A percentile compares a stretch with the other conserved stretches of the same genome.
Evolutionary conservation across 2,797 vertebrate species (phyloP).

Genomic region (Etheostoma perlongum): DNA sequence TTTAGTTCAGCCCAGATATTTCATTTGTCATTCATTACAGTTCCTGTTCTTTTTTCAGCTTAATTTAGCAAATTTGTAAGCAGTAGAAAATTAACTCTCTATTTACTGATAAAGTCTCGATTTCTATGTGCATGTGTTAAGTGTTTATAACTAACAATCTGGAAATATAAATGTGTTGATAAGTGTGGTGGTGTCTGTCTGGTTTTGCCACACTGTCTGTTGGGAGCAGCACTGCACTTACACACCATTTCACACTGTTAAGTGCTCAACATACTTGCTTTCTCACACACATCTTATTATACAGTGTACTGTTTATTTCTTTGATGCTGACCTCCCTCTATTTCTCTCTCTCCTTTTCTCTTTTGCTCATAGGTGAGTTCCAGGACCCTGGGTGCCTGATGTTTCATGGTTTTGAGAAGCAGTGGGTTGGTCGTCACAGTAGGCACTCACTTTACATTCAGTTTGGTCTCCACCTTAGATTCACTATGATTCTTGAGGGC

Average conservation of each 20-base stretch:
- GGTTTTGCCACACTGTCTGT: neutral
- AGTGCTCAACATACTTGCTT: neutral
- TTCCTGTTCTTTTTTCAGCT: neutral
- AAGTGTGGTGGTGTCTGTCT: slow-evolving; percentile 4
- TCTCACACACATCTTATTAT: neutral
- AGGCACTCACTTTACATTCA: slow-evolving; percentile 43
- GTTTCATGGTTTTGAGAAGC: slow-evolving; percentile 35
- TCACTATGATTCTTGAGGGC: slow-evolving; percentile 56
- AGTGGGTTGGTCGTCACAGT: slow-evolving; percentile 46
- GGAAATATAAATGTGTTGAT: neutral
- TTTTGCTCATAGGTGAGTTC: slow-evolving; percentile 72
- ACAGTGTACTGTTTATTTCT: neutral
- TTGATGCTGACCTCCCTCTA: slow-evolving; percentile 28
- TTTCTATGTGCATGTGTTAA: neutral
- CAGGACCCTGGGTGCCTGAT: slow-evolving; percentile 23
- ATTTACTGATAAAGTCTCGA: neutral
- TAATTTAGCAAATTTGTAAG: neutral
- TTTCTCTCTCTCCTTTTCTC: slow-evolving; percentile 22
- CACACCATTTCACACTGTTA: slow-evolving; percentile 18
- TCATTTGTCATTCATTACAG: neutral
- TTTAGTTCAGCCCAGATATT: neutral
- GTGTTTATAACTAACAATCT: neutral
- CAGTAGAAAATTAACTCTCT: neutral
- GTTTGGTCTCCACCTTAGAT: slow-evolving; percentile 15
- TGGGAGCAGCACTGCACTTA: slow-evolving; percentile 2